phyloP scores from a whole-genome alignment of 2,113 vertebrate species.

The Cephalopholis sonnerati region DNA sequence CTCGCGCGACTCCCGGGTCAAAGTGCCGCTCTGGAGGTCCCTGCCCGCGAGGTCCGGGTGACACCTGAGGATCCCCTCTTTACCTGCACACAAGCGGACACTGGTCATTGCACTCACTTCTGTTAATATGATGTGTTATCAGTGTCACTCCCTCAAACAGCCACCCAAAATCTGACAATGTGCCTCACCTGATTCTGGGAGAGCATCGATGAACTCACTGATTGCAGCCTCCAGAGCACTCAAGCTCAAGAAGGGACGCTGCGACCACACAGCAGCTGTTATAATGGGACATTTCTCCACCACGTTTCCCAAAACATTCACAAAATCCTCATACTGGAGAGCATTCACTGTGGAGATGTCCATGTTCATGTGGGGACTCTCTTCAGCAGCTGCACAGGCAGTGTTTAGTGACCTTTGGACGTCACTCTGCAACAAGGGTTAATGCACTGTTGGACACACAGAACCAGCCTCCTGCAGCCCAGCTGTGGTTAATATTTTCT shows the following conservation, averaged over 20 bases:
- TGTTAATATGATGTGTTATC: background rate
- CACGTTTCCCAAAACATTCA: conserved; percentile 87
- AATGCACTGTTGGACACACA: conserved; percentile 51
- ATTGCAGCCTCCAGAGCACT: conserved; percentile 80
- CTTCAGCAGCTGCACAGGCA: background rate
- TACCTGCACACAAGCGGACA: conserved; percentile 76
- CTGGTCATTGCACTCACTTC: too few relatives aligned
- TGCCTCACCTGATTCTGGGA: conserved; percentile 84
- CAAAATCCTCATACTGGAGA: conserved; percentile 87
- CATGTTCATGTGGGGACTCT: conserved; percentile 67
- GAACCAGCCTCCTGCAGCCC: background rate
- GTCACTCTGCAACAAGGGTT: conserved; percentile 36
- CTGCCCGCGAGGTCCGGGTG: conserved; percentile 88
- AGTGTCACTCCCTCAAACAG: background rate
- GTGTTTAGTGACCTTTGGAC: conserved; percentile 44
- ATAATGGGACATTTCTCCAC: conserved; percentile 88
- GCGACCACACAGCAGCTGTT: conserved; percentile 86
- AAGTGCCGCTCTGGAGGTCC: conserved; percentile 80
- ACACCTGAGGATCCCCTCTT: conserved; percentile 89
- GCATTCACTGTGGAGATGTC: conserved; percentile 83
- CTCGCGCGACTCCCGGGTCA: conserved; percentile 83
- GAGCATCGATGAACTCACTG: conserved; percentile 84
- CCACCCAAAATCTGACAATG: background rate
- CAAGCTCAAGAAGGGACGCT: conserved; percentile 80
- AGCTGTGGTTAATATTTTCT: conserved; percentile 48